Evolutionary conservation across 1,140 invertebrate species (phyloP), one percentile per base, ranked within the genome.

Genomic region (Ceratosolen solmsi): DNA sequence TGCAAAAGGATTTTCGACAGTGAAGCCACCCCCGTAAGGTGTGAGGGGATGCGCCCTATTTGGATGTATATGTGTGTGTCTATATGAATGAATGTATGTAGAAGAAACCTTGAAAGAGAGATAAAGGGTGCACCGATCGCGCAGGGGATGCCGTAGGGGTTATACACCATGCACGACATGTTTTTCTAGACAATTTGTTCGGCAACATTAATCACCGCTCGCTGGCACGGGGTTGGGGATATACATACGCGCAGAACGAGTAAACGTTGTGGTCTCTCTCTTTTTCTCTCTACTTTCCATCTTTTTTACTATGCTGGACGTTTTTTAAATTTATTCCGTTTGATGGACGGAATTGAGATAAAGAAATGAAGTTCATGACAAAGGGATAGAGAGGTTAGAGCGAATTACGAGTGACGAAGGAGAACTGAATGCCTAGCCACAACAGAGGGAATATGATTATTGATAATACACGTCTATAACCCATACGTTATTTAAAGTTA

Each of bases 161-260:
- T 78, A 38, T 75, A 83, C 82, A 83, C 82, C 82, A 79, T 68
- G 71, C 82, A 90, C 89, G 90, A 91, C 91, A 92, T 92, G 91
- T 92, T 92, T 92, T 92, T 92, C 92, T 92, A 92, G 91, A 92
- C 92, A 92, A 92, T 92, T 92, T 92, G 92, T 92, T 92, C 90
- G 89, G 90, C 89, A 91, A 92, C 92, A 92, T 92, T 92, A 92
- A 92, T 92, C 92, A 92, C 89, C 87, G 85, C 85, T 84, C 85
- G 85, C 87, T 80, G 79, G 65, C 76, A 84, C 83, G 85, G 85
- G 84, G 86, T 84, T 85, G 84, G 17, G 73, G 63, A 68, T 33
- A 38, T 38, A n/a, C 15, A 68, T 27, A 68, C 17, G 41, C 49
- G 27, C 74, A 70, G 72, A 71, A 72, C 79, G 78, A 76, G 84